Base-by-base conservation (phyloP, 2,113 vertebrate genomes). In the Barbus barbus region DNA sequence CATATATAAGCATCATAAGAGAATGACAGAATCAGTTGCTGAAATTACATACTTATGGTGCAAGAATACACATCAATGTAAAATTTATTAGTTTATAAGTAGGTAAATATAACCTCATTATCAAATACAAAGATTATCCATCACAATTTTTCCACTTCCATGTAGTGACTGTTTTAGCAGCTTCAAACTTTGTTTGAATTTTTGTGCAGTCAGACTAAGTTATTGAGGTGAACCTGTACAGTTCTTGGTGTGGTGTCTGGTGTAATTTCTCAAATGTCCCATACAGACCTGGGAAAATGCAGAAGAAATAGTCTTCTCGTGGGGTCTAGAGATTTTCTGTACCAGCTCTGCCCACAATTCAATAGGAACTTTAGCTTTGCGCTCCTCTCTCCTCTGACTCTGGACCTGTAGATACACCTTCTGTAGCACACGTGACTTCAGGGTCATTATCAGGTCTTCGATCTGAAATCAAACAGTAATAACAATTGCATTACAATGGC, bases 281-380 rank as follows among this genome's bases (percentile, higher is more conserved):
- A 79, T 13, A 69, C 86, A 73, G 85, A 93, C 94, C 93, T 93
- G 92, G 63, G 90, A 89, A 83, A 95, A 95, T 7, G 93, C 92
- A 9, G 69, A 14, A 6, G 89, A 87, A 36, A 94, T 87, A 0
- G 86, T 14, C 7, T 84, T 87, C 18, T 92, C 91, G 2, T 86
- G 86, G 6, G 11, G 63, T 31, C 93, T 92, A 12, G 90, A 69
- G 77, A 93, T 26, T 38, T 71, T 56, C 51, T 87, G 86, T 0
- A 93, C 90, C 84, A 93, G 28, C 20, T 85, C 73, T 12, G 78
- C 84, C 94, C 94, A 95, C 51, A 87, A 1, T 0, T 94, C 88
- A 4, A 93, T 91, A 18, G 94, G 92, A 81, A 86, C 90, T 33
- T 76, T 84, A 46, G 0, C 8, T 0, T 41, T 81, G 74, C 20